Conservation (phyloP, 1,140 invertebrate species). For the Microplitis mediator region DNA sequence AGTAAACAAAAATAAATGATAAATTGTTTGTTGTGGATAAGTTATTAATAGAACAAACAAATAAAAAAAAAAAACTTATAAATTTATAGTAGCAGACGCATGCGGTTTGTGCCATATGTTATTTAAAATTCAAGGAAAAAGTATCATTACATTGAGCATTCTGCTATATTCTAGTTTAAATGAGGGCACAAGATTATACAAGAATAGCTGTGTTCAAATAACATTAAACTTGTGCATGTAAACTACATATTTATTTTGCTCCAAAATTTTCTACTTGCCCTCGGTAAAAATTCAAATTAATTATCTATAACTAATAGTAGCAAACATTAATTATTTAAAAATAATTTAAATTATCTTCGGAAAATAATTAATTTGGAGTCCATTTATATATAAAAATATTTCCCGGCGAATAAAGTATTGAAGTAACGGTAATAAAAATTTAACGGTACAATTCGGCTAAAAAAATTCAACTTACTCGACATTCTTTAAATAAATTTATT, state of each 20-base stretch:
- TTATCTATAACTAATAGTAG: no score
- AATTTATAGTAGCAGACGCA: background rate
- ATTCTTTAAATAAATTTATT: background rate
- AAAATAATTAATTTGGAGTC: background rate
- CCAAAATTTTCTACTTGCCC: background rate
- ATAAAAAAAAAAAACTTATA: background rate
- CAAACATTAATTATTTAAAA: no score
- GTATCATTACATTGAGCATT: background rate
- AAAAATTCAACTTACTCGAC: background rate
- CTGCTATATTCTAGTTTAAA: background rate
- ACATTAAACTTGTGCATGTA: background rate
- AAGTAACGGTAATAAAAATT: constrained; percentile 12
- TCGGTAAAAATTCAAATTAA: no score
- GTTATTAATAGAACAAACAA: no score
- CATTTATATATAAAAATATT: background rate
- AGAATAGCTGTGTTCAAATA: background rate
- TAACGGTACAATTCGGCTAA: constrained; percentile 12
- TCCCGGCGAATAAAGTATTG: constrained; percentile 5
- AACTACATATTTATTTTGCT: background rate
- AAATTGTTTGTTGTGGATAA: no score
- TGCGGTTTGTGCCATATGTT: constrained; percentile 18
- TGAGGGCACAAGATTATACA: background rate
- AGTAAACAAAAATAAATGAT: no score
- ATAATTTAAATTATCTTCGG: no score
- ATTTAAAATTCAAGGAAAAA: constrained; percentile 23